Percentiles rank a stretch among this genome's conserved stretches.
phyloP scores from a whole-genome alignment of 1,140 invertebrate genomes.

The Stegodyphus dumicola region DNA sequence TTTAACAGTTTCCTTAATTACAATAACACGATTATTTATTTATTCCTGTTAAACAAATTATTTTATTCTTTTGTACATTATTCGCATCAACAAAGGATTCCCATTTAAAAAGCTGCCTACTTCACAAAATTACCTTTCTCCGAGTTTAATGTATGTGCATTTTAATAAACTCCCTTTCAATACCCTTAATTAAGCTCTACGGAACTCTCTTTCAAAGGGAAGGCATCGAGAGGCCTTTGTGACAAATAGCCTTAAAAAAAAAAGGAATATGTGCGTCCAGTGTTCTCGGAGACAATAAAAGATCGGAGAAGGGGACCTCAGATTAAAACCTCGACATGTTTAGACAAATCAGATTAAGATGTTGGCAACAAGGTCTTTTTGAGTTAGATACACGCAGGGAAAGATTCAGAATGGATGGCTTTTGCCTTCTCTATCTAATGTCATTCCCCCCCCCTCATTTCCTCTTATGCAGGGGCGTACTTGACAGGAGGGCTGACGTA shows the following conservation, averaged over 20 bases:
- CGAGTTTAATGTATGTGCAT: too few species aligned
- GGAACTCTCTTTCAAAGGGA: too few species aligned
- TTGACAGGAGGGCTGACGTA: conserved; percentile 1
- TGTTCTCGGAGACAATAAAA: conserved; percentile 7
- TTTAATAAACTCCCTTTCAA: too few species aligned
- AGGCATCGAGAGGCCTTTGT: too few species aligned
- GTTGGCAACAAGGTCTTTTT: conserved; percentile 22
- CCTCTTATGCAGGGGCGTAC: background rate
- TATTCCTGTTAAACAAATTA: background rate
- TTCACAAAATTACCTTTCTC: too few species aligned
- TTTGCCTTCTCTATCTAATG: background rate
- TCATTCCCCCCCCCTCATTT: background rate
- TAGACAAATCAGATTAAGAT: conserved; percentile 57
- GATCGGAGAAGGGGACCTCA: conserved; percentile 1
- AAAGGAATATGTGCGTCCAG: too few species aligned
- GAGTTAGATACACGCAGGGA: background rate
- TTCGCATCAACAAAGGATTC: background rate
- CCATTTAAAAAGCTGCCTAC: too few species aligned
- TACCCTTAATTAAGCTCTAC: too few species aligned
- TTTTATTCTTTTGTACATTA: conserved; percentile 13
- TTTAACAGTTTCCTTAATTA: too few species aligned
- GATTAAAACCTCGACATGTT: conserved; percentile 51
- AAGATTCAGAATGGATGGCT: conserved; percentile 41
- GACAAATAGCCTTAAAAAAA: too few species aligned
- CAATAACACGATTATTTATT: too few species aligned